These are phyloP conservation scores for Chanos chanos DNA, from an alignment of 2,797 vertebrate genomes.

Conservation along the genomic window DNA sequence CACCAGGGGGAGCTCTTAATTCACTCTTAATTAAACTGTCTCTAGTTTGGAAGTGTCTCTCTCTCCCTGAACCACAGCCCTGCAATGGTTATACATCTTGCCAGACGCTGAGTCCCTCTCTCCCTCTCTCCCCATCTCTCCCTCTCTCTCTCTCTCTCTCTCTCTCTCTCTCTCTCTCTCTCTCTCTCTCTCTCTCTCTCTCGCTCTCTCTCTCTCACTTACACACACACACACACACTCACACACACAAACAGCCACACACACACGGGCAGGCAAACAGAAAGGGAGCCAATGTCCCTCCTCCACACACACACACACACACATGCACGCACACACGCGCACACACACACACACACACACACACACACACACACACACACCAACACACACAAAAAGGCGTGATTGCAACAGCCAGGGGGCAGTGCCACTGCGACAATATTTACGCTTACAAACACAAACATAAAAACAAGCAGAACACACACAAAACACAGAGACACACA, in stretches of 20 bases:
- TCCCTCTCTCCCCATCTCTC: too few species aligned
- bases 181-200: not conserved
- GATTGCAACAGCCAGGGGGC: constrained; percentile 34
- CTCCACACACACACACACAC: constrained; percentile 18
- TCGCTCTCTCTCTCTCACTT: too few species aligned
- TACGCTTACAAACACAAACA: not conserved
- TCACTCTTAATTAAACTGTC: constrained; percentile 37
- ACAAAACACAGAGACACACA: not conserved
- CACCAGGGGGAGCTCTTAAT: constrained; percentile 49
- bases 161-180: too few species aligned
- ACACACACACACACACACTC: constrained; percentile 28
- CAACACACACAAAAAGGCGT: not conserved
- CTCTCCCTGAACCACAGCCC: constrained; percentile 27
- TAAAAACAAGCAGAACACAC: not conserved
- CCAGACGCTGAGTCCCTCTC: constrained; percentile 34
- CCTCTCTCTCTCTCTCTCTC: too few species aligned
- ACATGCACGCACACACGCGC: constrained; percentile 36
- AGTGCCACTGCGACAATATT: constrained; percentile 16
- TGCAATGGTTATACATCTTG: constrained; percentile 35
- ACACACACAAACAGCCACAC: constrained; percentile 20
- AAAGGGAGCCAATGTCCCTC: constrained; percentile 23
- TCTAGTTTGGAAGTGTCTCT: constrained; percentile 21
- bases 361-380: constrained; percentile 5
- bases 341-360: constrained; percentile 28
- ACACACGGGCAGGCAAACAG: constrained; percentile 24